Evolutionary conservation across 2,113 vertebrate genomes (phyloP).

Genomic region (Phylloscopus trochilus): DNA sequence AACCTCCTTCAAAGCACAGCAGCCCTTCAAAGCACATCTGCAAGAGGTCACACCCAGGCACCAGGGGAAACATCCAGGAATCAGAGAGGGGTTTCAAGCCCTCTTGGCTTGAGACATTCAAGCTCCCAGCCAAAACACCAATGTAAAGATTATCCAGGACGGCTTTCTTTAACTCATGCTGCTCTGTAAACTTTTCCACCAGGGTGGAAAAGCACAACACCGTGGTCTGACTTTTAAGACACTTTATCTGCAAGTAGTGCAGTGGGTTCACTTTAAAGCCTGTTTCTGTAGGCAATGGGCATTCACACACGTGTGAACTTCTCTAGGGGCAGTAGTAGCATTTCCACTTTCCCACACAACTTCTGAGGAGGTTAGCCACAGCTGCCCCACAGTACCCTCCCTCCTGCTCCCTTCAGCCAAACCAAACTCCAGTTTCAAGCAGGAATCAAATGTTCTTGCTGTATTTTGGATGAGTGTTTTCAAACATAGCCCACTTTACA

Average conservation of each 20-base stretch:
- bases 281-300: neutral
- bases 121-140: neutral
- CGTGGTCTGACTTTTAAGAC: neutral
- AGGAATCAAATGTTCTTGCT: neutral
- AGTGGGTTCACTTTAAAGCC: neutral
- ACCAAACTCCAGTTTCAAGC: accelerated
- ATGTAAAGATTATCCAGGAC: neutral
- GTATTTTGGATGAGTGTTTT: neutral
- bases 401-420: neutral
- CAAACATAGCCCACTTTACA: neutral
- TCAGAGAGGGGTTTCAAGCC: neutral
- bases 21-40: too few relatives aligned
- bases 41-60: accelerated
- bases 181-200: neutral
- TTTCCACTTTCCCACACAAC: neutral
- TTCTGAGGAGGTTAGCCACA: neutral
- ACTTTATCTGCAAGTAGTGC: neutral
- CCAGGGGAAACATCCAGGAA: neutral
- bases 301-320: neutral
- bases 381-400: neutral
- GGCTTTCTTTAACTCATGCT: neutral
- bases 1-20: neutral
- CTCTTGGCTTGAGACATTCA: neutral
- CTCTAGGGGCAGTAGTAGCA: neutral
- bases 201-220: neutral